phyloP scores from a whole-genome alignment of 2,797 vertebrate species.

The Phrynocephalus forsythii region DNA sequence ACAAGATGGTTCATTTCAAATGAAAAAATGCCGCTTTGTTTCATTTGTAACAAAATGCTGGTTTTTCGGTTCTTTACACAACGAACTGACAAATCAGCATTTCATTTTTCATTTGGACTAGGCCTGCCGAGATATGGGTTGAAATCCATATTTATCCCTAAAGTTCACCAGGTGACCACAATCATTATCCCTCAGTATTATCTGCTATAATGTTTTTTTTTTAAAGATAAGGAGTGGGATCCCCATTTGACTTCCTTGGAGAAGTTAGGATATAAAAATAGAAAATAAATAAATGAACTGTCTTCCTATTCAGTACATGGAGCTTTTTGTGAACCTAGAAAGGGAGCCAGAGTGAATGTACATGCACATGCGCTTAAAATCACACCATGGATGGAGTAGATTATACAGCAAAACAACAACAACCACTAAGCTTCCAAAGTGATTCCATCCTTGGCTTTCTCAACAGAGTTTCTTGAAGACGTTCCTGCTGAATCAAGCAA shows the following conservation, averaged over 20 bases:
- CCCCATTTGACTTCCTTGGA: not conserved
- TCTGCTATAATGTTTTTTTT: not conserved
- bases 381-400: not conserved
- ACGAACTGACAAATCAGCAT: no score
- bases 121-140: not conserved
- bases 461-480: not conserved
- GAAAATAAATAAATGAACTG: not conserved
- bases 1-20: no score
- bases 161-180: not conserved
- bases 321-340: not conserved
- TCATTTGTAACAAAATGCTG: no score
- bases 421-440: not conserved
- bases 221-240: not conserved
- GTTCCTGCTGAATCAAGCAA: not conserved
- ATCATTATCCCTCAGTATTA: not conserved
- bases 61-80: no score
- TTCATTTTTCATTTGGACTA: not conserved
- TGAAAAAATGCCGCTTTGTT: no score
- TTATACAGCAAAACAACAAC: not conserved
- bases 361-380: not conserved
- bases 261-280: not conserved
- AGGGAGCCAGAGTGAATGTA: not conserved
- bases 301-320: not conserved
- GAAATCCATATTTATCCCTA: not conserved
- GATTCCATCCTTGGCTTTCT: not conserved